These are phyloP conservation scores for Tenthredo distinguenda DNA, from an alignment of 2,888 invertebrate genomes.

Conservation along the genomic window DNA sequence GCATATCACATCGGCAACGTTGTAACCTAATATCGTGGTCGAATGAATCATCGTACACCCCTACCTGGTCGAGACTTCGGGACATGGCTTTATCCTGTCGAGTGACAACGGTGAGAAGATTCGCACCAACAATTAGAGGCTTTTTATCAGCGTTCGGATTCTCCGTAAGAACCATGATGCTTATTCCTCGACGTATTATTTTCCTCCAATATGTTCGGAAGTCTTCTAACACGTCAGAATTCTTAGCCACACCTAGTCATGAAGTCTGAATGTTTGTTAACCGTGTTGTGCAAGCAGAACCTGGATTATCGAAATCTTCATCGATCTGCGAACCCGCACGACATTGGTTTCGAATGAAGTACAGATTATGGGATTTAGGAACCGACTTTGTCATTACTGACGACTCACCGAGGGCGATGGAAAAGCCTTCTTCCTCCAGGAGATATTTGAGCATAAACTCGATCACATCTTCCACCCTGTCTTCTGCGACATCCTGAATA, in stretches of 20 bases:
- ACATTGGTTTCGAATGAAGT: too few species aligned
- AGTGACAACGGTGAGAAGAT: slow-evolving; percentile 64
- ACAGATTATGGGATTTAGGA: not conserved
- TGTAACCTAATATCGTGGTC: not conserved
- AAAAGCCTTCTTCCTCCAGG: not conserved
- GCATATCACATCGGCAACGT: not conserved
- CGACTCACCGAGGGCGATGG: not conserved
- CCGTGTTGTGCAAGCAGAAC: not conserved
- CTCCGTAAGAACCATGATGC: slow-evolving; percentile 73
- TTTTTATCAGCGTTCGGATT: slow-evolving; percentile 66
- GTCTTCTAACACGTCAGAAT: slow-evolving; percentile 63
- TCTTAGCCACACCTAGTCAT: slow-evolving; percentile 64
- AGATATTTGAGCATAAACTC: slow-evolving; percentile 56
- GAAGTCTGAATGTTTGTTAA: not conserved
- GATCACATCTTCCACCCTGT: slow-evolving; percentile 67
- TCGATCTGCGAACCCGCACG: not conserved
- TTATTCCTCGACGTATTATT: slow-evolving; percentile 68
- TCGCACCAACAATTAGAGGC: slow-evolving; percentile 73
- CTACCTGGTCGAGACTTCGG: not conserved
- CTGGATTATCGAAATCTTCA: not conserved
- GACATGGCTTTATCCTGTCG: slow-evolving; percentile 55
- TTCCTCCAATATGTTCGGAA: slow-evolving; percentile 66
- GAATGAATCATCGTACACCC: not conserved
- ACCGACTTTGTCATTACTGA: not conserved
- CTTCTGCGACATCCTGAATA: slow-evolving; percentile 72